A percentile compares a stretch with the other conserved stretches of the same genome.
Evolutionary conservation across 2,113 vertebrate genomes (phyloP).

Genomic region (Aviceda subcristata): DNA sequence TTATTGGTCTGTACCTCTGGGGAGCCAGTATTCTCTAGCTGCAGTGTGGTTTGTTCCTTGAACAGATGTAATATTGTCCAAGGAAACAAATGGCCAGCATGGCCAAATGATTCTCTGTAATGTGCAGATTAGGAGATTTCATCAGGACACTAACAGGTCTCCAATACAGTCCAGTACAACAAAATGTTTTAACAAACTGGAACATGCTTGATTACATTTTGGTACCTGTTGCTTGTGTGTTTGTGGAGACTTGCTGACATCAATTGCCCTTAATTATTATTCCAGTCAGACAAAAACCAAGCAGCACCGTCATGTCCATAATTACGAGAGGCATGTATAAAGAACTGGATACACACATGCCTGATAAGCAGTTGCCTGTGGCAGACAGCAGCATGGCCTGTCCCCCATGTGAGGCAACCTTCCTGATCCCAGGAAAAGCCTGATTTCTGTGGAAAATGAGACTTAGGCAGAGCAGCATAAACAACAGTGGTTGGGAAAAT

Average conservation of each 20-base stretch:
- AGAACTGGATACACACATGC: not conserved
- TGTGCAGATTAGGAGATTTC: not conserved
- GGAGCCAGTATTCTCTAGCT: not conserved
- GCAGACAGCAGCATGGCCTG: not conserved
- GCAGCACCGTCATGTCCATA: not conserved
- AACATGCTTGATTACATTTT: not conserved
- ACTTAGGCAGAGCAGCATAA: not conserved
- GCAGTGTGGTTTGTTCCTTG: not conserved
- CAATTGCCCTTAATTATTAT: not conserved
- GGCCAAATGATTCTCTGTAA: not conserved
- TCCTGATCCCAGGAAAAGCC: not conserved
- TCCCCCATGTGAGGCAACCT: fast-evolving
- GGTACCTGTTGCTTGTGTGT: not conserved
- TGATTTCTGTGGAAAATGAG: not conserved
- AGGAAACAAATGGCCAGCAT: not conserved
- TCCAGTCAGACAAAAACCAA: not conserved
- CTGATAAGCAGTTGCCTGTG: not conserved
- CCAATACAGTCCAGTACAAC: not conserved
- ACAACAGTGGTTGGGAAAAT: not conserved
- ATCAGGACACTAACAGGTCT: not conserved
- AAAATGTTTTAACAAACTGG: not conserved
- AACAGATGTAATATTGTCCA: not conserved
- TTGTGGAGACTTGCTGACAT: not conserved
- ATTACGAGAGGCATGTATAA: not conserved
- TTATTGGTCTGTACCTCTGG: not conserved